These are phyloP conservation scores for Drosophila gunungcola DNA, from an alignment of 1,140 invertebrate species.

Conservation along the genomic window DNA sequence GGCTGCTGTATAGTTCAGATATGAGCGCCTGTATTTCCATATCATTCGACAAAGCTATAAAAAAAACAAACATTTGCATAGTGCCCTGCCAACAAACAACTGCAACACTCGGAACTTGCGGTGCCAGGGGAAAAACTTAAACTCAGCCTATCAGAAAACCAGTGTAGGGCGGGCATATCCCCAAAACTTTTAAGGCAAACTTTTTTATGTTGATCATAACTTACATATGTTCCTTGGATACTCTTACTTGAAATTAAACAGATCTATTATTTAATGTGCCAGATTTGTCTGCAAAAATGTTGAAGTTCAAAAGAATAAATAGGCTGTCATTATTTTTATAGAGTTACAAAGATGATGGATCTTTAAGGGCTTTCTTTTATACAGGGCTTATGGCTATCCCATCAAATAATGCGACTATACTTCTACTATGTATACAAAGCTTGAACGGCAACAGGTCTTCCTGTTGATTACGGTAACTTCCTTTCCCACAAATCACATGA, in stretches of 20 bases:
- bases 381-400: no score
- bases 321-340: no score
- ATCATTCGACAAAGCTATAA: conserved; percentile 34
- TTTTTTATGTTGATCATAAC: no score
- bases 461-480: conserved; percentile 4
- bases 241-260: no score
- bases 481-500: background rate
- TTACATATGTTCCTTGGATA: no score
- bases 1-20: conserved; percentile 63
- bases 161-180: background rate
- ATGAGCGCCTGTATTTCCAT: conserved; percentile 35
- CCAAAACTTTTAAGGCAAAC: background rate
- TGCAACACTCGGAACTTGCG: conserved; percentile 28
- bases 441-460: background rate
- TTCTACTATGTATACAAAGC: background rate
- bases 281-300: no score
- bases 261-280: no score
- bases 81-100: conserved; percentile 59
- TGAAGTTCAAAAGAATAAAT: no score
- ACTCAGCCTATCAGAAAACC: conserved; percentile 49
- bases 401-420: no score
- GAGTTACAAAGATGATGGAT: no score
- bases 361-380: no score
- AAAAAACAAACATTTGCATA: conserved; percentile 39
- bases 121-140: conserved; percentile 15